Conservation (phyloP, 2,797 vertebrate species). For the Tauraco hartlaubi region DNA sequence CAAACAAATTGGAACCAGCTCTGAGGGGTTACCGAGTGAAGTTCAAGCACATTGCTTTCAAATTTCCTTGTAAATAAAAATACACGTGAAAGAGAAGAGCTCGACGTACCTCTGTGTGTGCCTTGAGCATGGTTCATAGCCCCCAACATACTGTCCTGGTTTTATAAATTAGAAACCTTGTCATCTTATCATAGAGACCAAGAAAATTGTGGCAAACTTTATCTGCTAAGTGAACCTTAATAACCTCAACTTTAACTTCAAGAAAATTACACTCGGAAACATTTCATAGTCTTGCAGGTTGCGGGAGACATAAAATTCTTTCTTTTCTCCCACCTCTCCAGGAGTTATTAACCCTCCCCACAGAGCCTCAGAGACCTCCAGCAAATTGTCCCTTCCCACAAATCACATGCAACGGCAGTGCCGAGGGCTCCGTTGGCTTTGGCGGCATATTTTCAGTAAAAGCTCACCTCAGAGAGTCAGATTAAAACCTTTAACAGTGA, state of each 20-base stretch:
- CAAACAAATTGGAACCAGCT: neutral
- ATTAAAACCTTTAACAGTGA: neutral
- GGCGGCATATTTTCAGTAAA: neutral
- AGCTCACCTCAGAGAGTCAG: neutral
- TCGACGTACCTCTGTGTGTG: constrained; percentile 31
- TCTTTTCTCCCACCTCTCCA: constrained; percentile 64
- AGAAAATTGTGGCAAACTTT: constrained; percentile 81
- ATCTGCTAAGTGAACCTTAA: constrained; percentile 81
- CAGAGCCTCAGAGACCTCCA: constrained; percentile 63
- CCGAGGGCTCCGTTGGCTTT: constrained; percentile 1
- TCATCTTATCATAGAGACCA: constrained; percentile 77
- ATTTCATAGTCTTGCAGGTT: constrained; percentile 73
- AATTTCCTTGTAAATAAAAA: constrained; percentile 64
- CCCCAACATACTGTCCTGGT: constrained; percentile 65
- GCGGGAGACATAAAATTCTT: constrained; percentile 67
- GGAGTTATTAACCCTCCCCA: constrained; percentile 76
- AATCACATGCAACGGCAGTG: neutral
- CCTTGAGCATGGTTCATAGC: constrained; percentile 73
- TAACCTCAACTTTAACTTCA: constrained; percentile 83
- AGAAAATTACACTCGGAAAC: constrained; percentile 82
- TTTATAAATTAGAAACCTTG: constrained; percentile 81
- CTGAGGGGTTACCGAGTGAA: neutral
- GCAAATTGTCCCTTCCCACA: constrained; percentile 48
- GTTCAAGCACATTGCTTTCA: constrained; percentile 21
- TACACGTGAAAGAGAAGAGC: constrained; percentile 13